These are phyloP conservation scores for Amiota minor DNA, from an alignment of 2,888 invertebrate species.

Conservation along the genomic window DNA sequence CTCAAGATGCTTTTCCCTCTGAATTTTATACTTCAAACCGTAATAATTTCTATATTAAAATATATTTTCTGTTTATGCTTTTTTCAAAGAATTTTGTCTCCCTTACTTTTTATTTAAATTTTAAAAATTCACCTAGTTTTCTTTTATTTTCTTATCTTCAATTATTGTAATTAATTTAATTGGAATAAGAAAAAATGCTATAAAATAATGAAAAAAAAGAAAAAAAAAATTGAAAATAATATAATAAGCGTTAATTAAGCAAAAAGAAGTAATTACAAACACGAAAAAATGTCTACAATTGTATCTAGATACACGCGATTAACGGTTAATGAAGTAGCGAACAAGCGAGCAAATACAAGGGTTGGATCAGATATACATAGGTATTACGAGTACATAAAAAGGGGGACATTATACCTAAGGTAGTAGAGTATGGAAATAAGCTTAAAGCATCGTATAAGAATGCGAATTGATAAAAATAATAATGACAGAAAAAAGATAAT, in stretches of 20 bases:
- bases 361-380: neutral
- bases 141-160: slow-evolving; percentile 25
- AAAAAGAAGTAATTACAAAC: slow-evolving; percentile 1
- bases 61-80: neutral
- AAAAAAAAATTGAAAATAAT: neutral
- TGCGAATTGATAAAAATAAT: too few species aligned
- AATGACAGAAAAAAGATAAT: too few species aligned
- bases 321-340: neutral
- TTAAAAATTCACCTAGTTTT: neutral
- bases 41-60: too few species aligned
- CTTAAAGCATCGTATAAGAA: too few species aligned
- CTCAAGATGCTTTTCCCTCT: too few species aligned
- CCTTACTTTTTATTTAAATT: slow-evolving; percentile 2
- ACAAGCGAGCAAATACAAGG: neutral
- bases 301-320: slow-evolving; percentile 7
- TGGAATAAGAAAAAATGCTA: slow-evolving; percentile 32
- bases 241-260: slow-evolving; percentile 25
- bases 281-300: slow-evolving; percentile 7
- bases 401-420: too few species aligned
- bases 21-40: too few species aligned
- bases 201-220: slow-evolving; percentile 3
- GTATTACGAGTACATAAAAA: too few species aligned
- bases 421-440: too few species aligned
- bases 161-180: slow-evolving; percentile 60
- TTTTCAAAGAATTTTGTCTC: neutral